Evolutionary conservation across 2,888 invertebrate species (phyloP), one percentile per base, ranked within the genome.

Genomic region (Gari tellinella): DNA sequence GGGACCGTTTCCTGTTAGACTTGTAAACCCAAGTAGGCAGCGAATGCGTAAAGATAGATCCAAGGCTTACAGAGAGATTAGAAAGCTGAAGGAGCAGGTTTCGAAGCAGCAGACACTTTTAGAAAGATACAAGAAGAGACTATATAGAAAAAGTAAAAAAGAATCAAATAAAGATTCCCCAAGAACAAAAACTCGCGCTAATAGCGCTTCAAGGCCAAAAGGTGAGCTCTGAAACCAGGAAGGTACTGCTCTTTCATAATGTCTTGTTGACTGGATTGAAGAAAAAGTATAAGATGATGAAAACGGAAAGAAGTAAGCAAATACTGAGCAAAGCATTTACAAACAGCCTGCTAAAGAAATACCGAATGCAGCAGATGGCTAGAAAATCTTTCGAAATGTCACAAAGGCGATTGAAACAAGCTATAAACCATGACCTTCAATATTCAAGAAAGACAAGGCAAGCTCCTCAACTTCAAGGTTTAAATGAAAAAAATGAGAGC

Each of bases 221-320:
- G 31, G 73, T 74, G 14, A 48, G 17, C 15, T 17, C 4, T 10
- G 41, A 40, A 17, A 45, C 46, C 8, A 23, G 49, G 12, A 49
- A 23, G 43, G 51, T 40, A 1, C 51, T 69, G 4, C 31, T 60
- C 17, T 74, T 74, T 45, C 74, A 74, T 23, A 37, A 74, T 46
- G 61, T 53, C 0, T 43, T 74, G 0, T 14, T 65, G 14, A 15
- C 68, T 12, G 46, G 48, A 3, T 49, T 74, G 0, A 58, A 43
- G 17, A 15, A 62, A 8, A 72, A 66, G 26, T 72, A 72, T 48
- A 43, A 23, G 15, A 4, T 48, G 0, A 37, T 56, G 23, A 65
- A 46, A 26, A 31, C 52, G n/a, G 38, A 63, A 5, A 57, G 49
- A 17, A 25, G 17, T 14, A 60, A 60, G 37, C 49, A 46, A 19